Evolutionary conservation across 2,888 invertebrate species (phyloP).

Genomic region (Heterodera filipjevi): DNA sequence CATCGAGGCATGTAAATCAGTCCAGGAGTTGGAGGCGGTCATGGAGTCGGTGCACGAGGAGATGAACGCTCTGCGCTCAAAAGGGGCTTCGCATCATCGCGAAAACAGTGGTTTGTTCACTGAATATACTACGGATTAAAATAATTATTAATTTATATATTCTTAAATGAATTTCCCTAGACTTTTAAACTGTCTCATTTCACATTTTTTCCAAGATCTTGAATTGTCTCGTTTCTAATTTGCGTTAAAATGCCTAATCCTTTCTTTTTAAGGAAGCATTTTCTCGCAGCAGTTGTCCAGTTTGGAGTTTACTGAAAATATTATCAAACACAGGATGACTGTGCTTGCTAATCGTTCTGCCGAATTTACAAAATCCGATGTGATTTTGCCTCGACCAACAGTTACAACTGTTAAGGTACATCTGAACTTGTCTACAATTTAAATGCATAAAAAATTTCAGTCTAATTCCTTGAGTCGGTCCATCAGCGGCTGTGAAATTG

Average conservation of each 20-base stretch:
- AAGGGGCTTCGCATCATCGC: conserved; percentile 77
- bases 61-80: conserved; percentile 76
- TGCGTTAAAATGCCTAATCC: not conserved
- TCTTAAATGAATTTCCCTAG: too few relatives aligned
- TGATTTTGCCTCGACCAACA: not conserved
- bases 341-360: conserved; percentile 36
- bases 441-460: not conserved
- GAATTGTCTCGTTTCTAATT: too few relatives aligned
- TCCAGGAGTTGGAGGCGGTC: conserved; percentile 82
- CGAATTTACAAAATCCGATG: not conserved
- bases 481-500: conserved; percentile 15
- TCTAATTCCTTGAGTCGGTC: not conserved
- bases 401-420: not conserved
- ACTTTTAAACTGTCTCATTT: too few relatives aligned
- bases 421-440: too few relatives aligned
- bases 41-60: conserved; percentile 80
- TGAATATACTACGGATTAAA: too few relatives aligned
- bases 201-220: too few relatives aligned
- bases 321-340: conserved; percentile 69
- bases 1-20: conserved; percentile 78
- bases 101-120: conserved; percentile 76
- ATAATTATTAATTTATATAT: too few relatives aligned
- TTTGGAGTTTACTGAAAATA: conserved; percentile 74
- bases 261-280: conserved; percentile 61
- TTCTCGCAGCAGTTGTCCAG: conserved; percentile 86